Conservation (phyloP, 1,140 invertebrate species). For the Drosophila watanabei region DNA sequence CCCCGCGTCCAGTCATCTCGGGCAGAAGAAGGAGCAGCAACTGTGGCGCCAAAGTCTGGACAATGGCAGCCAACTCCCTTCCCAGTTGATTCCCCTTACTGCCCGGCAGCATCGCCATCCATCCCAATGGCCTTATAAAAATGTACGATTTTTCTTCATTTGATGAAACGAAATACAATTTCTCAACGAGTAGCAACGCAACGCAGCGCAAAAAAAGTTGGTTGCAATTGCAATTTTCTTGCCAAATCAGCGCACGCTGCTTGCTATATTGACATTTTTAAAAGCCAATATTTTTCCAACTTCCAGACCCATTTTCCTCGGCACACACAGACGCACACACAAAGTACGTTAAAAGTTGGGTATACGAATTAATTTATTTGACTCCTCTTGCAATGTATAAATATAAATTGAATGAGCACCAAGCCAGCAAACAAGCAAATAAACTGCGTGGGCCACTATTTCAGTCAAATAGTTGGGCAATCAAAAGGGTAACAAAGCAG, state of each 20-base stretch:
- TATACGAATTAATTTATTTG: constrained; percentile 61
- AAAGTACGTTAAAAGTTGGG: constrained; percentile 55
- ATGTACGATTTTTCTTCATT: constrained; percentile 83
- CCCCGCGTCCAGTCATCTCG: constrained; percentile 7
- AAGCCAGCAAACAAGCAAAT: constrained; percentile 8
- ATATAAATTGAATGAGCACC: constrained; percentile 54
- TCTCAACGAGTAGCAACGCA: constrained; percentile 58
- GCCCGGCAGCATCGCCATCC: constrained; percentile 20
- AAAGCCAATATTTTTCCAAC: constrained; percentile 73
- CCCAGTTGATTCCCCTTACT: constrained; percentile 2
- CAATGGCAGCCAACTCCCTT: constrained; percentile 53
- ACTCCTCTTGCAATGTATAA: constrained; percentile 58
- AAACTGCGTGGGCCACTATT: constrained; percentile 9
- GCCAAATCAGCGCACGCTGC: constrained; percentile 58
- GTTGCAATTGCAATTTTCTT: constrained; percentile 78
- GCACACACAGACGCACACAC: constrained; percentile 8
- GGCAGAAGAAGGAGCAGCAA: constrained; percentile 36
- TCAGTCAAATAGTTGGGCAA: constrained; percentile 6
- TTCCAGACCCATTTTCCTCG: constrained; percentile 26
- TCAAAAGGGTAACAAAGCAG: neutral
- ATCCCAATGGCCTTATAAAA: constrained; percentile 70
- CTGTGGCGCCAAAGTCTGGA: constrained; percentile 65
- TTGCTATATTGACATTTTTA: constrained; percentile 79
- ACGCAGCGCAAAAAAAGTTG: constrained; percentile 61
- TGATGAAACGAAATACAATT: constrained; percentile 84